phyloP scores from a whole-genome alignment of 2,113 vertebrate genomes.

The Aldabrachelys gigantea region DNA sequence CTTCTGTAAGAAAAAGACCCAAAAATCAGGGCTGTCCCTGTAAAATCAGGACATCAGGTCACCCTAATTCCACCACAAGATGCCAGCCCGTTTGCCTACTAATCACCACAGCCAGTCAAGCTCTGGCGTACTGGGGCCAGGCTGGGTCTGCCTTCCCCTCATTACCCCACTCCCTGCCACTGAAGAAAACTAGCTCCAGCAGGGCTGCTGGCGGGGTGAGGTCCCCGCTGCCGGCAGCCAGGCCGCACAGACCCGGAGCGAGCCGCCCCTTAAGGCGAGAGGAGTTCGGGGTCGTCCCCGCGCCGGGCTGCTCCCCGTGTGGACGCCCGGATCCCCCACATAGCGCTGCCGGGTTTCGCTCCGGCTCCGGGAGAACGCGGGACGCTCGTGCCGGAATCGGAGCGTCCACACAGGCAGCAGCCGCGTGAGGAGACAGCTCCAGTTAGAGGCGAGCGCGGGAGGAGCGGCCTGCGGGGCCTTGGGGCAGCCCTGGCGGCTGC shows the following conservation, averaged over 20 bases:
- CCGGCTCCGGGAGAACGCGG: neutral
- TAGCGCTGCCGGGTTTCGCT: neutral
- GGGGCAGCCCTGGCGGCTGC: too few species aligned
- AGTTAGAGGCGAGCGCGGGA: too few species aligned
- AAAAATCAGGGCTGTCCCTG: too few species aligned
- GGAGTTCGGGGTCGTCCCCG: neutral
- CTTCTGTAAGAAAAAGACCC: too few species aligned
- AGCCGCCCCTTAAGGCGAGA: neutral
- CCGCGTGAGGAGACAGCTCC: too few species aligned
- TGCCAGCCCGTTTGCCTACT: neutral
- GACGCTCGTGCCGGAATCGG: neutral
- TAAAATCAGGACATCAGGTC: too few species aligned
- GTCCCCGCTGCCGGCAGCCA: too few species aligned
- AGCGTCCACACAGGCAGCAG: neutral
- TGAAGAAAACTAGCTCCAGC: neutral
- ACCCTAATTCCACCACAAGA: neutral
- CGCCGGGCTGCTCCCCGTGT: neutral
- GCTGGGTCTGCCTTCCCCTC: too few species aligned
- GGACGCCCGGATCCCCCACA: neutral
- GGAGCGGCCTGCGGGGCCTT: neutral
- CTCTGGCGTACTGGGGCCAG: neutral
- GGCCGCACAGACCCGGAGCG: too few species aligned
- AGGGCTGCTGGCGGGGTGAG: too few species aligned
- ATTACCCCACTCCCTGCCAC: too few species aligned
- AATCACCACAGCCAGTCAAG: too few species aligned